Conservation (phyloP, 2,888 invertebrate species). For the Onchidella celtica region DNA sequence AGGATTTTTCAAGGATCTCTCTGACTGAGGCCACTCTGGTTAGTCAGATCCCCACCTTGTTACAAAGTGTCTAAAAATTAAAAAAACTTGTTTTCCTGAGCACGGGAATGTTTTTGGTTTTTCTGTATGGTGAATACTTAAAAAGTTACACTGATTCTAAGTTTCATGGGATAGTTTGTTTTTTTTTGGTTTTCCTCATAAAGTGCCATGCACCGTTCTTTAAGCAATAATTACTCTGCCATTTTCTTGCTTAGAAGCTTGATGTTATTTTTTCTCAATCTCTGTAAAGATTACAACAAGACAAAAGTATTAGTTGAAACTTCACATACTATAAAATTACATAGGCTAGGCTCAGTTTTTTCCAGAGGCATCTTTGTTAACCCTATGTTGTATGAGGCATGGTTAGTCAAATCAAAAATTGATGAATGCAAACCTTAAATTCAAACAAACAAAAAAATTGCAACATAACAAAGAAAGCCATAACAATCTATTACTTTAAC, state of each 20-base stretch:
- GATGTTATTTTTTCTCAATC: background rate
- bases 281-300: background rate
- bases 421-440: background rate
- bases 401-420: background rate
- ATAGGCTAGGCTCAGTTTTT: no score
- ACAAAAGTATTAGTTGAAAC: background rate
- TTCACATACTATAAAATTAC: no score
- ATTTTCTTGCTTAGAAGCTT: background rate
- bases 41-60: no score
- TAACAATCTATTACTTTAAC: background rate
- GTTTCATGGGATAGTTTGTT: background rate
- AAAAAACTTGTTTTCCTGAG: background rate
- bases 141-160: background rate
- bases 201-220: background rate
- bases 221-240: background rate
- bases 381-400: background rate
- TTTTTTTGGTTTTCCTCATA: background rate
- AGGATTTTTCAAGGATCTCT: no score
- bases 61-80: background rate
- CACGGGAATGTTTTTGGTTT: background rate
- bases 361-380: no score
- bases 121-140: background rate
- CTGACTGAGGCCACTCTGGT: no score
- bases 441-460: background rate
- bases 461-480: background rate